Conservation (phyloP, 2,888 invertebrate species). For the Pteria penguin region DNA sequence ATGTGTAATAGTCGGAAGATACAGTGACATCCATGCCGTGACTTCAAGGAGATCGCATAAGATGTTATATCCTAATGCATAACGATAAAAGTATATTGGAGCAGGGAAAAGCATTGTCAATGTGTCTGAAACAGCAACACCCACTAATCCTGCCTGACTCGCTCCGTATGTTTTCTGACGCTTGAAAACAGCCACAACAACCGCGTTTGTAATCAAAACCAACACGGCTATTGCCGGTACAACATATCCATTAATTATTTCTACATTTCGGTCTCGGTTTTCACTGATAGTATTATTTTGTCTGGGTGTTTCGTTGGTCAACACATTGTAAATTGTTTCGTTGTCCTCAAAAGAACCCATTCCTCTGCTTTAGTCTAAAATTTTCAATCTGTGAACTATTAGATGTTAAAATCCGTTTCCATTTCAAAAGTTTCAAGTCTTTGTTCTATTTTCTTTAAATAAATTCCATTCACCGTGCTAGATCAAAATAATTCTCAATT, state of each 20-base stretch:
- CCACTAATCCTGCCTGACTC: conserved; percentile 43
- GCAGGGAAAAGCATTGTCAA: conserved; percentile 39
- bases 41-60: conserved; percentile 19
- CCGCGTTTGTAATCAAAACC: conserved; percentile 37
- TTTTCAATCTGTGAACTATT: background rate
- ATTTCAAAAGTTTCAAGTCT: background rate
- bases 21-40: conserved; percentile 37
- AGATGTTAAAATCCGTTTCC: too few species aligned
- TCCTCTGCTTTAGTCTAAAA: background rate
- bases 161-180: conserved; percentile 43
- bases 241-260: conserved; percentile 42
- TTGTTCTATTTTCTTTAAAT: too few species aligned
- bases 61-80: conserved; percentile 26
- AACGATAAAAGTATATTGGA: conserved; percentile 40
- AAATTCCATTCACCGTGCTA: too few species aligned
- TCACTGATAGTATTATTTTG: background rate
- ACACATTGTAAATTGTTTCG: background rate
- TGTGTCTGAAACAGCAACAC: conserved; percentile 41
- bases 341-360: background rate
- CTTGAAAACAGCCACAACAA: conserved; percentile 38
- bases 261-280: conserved; percentile 5
- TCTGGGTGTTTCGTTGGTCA: background rate
- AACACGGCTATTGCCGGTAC: conserved; percentile 36
- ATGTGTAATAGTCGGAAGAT: conserved; percentile 47
- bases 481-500: too few species aligned